Evolutionary conservation across 2,797 vertebrate genomes (phyloP).

Genomic region (Harpagifer antarcticus): DNA sequence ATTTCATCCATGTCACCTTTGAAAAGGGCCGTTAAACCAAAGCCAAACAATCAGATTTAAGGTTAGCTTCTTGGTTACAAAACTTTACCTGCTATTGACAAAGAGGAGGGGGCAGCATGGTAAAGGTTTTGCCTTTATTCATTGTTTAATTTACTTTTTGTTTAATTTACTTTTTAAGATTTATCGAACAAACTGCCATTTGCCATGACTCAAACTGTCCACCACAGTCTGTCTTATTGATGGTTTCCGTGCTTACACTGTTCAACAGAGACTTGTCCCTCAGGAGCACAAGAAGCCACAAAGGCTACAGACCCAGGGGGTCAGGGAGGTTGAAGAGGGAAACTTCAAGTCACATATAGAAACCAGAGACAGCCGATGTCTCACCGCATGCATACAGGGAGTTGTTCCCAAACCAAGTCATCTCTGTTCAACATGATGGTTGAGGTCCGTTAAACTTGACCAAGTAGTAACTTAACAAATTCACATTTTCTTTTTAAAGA

Average conservation of each 20-base stretch:
- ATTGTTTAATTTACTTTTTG: too few species aligned
- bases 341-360: neutral
- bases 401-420: neutral
- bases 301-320: constrained; percentile 3
- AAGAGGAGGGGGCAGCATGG: constrained; percentile 4
- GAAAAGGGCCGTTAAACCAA: constrained; percentile 23
- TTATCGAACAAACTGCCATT: constrained; percentile 27
- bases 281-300: constrained; percentile 4
- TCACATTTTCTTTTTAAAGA: neutral
- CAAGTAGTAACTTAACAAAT: neutral
- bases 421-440: neutral
- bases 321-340: neutral
- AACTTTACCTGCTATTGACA: constrained; percentile 10
- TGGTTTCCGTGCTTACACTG: constrained; percentile 18
- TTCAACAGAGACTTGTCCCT: constrained; percentile 14
- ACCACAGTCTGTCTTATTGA: constrained; percentile 4
- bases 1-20: constrained; percentile 8
- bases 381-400: neutral
- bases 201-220: constrained; percentile 22
- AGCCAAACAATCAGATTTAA: constrained; percentile 23
- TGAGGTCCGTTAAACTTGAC: neutral
- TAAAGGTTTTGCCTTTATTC: constrained; percentile 17
- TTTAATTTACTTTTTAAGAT: constrained; percentile 20
- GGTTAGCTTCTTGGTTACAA: constrained; percentile 12
- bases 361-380: neutral